Percentiles rank a stretch among this genome's conserved stretches.
Evolutionary conservation across 2,797 vertebrate genomes (phyloP).

Genomic region (Scolopax rusticola): DNA sequence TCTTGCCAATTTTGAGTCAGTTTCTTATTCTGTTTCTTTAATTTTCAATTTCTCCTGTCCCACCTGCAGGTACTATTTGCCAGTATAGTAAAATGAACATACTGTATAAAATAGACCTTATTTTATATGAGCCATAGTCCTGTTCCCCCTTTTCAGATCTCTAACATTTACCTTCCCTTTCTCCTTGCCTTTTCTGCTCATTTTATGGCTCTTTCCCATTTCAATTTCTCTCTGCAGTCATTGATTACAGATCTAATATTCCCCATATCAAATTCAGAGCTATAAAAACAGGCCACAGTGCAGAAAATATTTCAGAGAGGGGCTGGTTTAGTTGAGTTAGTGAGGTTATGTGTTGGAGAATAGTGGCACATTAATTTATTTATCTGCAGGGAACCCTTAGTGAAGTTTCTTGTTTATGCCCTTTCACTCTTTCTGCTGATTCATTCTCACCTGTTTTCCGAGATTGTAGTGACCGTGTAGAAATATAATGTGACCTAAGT

Average conservation of each 20-base stretch:
- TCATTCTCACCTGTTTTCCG: constrained; percentile 14
- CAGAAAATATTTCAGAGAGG: constrained; percentile 2
- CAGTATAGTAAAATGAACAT: not conserved
- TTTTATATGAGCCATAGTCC: too few relatives aligned
- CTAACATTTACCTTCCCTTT: not conserved
- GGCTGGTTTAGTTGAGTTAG: not conserved
- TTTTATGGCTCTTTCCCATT: constrained; percentile 6
- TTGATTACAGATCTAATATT: constrained; percentile 21
- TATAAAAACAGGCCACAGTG: not conserved
- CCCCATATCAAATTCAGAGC: constrained; percentile 21
- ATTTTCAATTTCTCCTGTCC: not conserved
- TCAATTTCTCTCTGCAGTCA: not conserved
- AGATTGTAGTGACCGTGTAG: not conserved
- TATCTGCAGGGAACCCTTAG: not conserved
- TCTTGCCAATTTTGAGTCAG: not conserved
- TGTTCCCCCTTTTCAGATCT: not conserved
- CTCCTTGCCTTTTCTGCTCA: not conserved
- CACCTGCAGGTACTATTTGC: not conserved
- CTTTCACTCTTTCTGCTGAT: not conserved
- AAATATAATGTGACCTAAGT: not conserved
- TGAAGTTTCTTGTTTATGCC: constrained; percentile 11
- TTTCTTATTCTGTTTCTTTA: not conserved
- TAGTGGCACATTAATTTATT: not conserved
- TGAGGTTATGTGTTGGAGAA: not conserved
- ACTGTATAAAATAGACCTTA: not conserved